Base-by-base conservation (phyloP, 2,888 invertebrate genomes). In the Vanessa cardui region DNA sequence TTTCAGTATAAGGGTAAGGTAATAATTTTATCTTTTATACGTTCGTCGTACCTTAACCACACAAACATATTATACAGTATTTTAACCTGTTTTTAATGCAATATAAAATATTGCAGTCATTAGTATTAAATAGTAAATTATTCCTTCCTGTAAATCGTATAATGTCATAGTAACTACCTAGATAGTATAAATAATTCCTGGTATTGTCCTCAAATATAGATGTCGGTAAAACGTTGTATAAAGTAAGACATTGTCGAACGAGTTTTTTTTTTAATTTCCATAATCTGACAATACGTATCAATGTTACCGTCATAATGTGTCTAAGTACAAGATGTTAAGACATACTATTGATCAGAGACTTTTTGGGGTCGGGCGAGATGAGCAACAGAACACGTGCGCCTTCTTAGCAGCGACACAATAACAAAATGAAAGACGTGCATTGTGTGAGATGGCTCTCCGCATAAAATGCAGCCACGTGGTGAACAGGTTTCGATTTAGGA, bases 391-490 rank as follows among this genome's bases (percentile, higher is more conserved):
- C 90, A 89, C 89, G 89, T 89, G 90, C 84, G 83, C 82, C 84
- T 85, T 84, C 83, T 79, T 82, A 83, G 78, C 80, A 80, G 78
- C 84, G 82, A 84, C 85, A 86, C 83, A 86, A 87, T 87, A 87
- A 89, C 87, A 87, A 85, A 87, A 83, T 84, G 85, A 84, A 84
- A 84, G 85, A 83, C 83, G 72, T 81, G 83, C 82, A 88, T 90
- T 90, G 89, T 89, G 77, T 82, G 80, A 74, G 75, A 77, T 73
- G 76, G 81, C 82, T 82, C 72, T 71, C 61, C 31, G 68, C 64
- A 46, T 75, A 76, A 80, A 78, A 81, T 78, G 79, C 77, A 77
- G 80, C 86, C 90, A 90, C 89, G 88, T 90, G 90, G 86, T 83
- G 77, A 86, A 86, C 89, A 88, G 84, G 86, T 89, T 90, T 84